Evolutionary conservation across 2,113 vertebrate genomes (phyloP).

Genomic region (Melanerpes formicivorus): DNA sequence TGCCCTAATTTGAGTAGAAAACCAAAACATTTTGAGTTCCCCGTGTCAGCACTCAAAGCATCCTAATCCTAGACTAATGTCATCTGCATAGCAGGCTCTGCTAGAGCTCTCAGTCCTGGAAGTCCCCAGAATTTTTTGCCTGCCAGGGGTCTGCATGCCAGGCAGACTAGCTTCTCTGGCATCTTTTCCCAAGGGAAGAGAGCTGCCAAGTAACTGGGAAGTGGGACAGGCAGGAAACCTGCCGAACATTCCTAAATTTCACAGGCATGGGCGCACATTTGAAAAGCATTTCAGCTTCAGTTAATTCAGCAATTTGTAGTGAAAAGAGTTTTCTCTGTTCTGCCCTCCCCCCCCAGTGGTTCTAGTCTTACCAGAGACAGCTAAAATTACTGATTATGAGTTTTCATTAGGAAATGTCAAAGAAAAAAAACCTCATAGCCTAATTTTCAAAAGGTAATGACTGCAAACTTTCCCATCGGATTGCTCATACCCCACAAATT

Average conservation of each 20-base stretch:
- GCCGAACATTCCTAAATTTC: not conserved
- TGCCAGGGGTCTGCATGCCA: not conserved
- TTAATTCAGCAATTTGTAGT: not conserved
- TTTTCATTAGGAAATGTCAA: constrained; percentile 10
- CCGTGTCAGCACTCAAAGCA: not conserved
- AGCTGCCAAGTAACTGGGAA: constrained; percentile 2
- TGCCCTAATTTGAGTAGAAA: not conserved
- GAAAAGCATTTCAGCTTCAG: not conserved
- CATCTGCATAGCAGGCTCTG: not conserved
- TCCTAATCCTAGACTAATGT: not conserved
- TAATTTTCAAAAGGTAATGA: constrained; percentile 42
- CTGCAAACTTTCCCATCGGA: not conserved
- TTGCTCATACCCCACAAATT: not conserved
- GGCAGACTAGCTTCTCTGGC: not conserved
- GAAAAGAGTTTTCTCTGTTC: not conserved
- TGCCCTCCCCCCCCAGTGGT: not conserved
- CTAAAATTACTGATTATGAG: not conserved
- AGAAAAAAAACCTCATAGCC: constrained; percentile 20
- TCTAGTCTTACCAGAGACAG: not conserved
- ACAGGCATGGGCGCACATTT: not conserved
- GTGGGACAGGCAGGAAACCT: not conserved
- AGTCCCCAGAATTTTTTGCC: not conserved
- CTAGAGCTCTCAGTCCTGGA: not conserved
- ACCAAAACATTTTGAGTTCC: not conserved
- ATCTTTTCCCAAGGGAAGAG: not conserved